Percentiles rank a stretch among this genome's conserved stretches.
Evolutionary conservation across 2,797 vertebrate species (phyloP).

Genomic region (Platalea minor): DNA sequence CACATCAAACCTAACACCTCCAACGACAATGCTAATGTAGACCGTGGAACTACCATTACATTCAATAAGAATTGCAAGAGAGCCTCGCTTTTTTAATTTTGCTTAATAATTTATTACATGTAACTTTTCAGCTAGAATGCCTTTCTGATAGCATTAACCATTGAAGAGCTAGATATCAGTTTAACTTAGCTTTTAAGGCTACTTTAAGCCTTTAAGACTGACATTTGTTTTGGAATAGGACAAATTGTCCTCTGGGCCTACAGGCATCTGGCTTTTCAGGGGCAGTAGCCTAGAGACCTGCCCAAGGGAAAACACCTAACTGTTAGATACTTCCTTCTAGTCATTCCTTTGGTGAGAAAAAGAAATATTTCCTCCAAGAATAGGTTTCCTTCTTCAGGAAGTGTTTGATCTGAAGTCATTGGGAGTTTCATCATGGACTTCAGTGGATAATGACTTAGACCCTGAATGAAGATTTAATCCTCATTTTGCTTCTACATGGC

Average conservation of each 20-base stretch:
- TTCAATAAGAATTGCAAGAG: neutral
- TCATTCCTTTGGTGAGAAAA: neutral
- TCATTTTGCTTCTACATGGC: neutral
- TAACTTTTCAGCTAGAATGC: neutral
- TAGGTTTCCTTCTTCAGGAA: neutral
- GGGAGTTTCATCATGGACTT: neutral
- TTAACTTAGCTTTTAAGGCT: neutral
- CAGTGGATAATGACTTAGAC: neutral
- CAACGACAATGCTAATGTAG: accelerated
- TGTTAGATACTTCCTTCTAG: neutral
- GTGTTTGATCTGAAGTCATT: neutral
- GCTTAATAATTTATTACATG: neutral
- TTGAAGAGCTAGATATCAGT: neutral
- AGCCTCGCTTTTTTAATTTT: neutral
- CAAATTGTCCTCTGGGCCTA: neutral
- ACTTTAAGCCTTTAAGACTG: neutral
- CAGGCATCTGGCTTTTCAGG: neutral
- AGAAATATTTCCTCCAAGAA: neutral
- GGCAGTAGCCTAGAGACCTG: neutral
- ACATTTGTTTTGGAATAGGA: neutral
- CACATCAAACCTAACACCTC: accelerated
- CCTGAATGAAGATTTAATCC: neutral
- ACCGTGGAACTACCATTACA: neutral
- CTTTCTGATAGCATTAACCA: neutral
- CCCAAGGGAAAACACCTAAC: neutral